Evolutionary conservation across 2,797 vertebrate genomes (phyloP).

Genomic region (Hybognathus amarus): DNA sequence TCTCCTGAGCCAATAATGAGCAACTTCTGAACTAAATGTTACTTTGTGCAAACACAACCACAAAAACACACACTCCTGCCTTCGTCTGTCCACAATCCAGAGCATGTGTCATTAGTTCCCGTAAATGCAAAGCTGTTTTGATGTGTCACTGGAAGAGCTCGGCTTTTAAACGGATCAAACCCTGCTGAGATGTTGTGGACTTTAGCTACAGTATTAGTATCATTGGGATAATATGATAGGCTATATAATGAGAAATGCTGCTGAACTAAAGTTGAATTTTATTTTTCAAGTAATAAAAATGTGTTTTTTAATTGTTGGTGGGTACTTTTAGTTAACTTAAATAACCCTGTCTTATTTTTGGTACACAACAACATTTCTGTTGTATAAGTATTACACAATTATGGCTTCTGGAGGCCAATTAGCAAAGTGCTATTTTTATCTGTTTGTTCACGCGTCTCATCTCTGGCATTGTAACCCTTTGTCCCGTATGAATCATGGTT

Average conservation of each 20-base stretch:
- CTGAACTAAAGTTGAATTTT: neutral
- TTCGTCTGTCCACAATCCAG: constrained; percentile 20
- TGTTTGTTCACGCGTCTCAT: neutral
- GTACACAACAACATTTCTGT: neutral
- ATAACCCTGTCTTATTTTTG: neutral
- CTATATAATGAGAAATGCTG: neutral
- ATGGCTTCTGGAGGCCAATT: constrained; percentile 10
- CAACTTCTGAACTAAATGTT: neutral
- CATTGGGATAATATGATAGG: neutral
- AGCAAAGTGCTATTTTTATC: constrained; percentile 12
- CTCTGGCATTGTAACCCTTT: constrained; percentile 31
- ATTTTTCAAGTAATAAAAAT: neutral
- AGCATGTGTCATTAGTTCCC: constrained; percentile 32
- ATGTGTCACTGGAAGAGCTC: constrained; percentile 7
- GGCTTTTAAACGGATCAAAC: neutral
- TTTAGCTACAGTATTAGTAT: neutral
- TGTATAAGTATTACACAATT: neutral
- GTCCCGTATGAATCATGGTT: constrained; percentile 36
- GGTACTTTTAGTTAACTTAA: neutral
- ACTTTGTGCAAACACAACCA: neutral
- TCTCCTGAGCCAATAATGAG: neutral
- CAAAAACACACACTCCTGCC: constrained; percentile 21
- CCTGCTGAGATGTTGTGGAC: constrained; percentile 13
- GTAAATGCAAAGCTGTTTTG: constrained; percentile 31
- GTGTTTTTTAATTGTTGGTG: neutral